Percentiles rank a stretch among this genome's conserved stretches.
These are phyloP conservation scores for Coilia nasus DNA, from an alignment of 2,797 vertebrate genomes.

Conservation along the genomic window DNA sequence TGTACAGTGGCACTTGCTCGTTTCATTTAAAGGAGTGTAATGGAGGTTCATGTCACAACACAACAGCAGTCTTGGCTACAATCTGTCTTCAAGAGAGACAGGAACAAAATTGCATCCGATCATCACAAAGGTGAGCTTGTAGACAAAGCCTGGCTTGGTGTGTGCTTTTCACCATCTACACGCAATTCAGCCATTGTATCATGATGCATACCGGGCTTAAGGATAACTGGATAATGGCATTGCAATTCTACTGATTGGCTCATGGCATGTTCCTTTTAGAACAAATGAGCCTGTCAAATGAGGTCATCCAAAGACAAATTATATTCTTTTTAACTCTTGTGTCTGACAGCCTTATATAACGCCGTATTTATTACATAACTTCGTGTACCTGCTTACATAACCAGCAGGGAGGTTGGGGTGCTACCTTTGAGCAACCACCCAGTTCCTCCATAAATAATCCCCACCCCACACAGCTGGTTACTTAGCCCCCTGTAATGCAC, in stretches of 20 bases:
- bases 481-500: not conserved
- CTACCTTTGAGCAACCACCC: slow-evolving; percentile 41
- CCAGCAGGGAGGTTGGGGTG: slow-evolving; percentile 25
- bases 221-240: slow-evolving; percentile 23
- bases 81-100: not conserved
- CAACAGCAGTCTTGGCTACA: not conserved
- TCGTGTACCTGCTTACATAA: slow-evolving; percentile 60
- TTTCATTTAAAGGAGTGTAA: not conserved
- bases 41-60: not conserved
- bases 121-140: not conserved
- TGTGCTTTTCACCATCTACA: not conserved
- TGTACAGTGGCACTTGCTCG: not conserved
- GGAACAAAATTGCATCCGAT: slow-evolving; percentile 3
- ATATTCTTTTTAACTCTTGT: slow-evolving; percentile 15
- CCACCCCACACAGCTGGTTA: not conserved
- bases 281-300: slow-evolving; percentile 7
- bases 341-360: slow-evolving; percentile 63
- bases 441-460: slow-evolving; percentile 46
- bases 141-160: not conserved
- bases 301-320: not conserved
- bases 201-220: not conserved
- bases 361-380: slow-evolving; percentile 42
- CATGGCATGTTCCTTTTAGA: slow-evolving; percentile 28
- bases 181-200: not conserved
- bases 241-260: not conserved